phyloP scores from a whole-genome alignment of 2,113 vertebrate species.

The Carassius carassius region DNA sequence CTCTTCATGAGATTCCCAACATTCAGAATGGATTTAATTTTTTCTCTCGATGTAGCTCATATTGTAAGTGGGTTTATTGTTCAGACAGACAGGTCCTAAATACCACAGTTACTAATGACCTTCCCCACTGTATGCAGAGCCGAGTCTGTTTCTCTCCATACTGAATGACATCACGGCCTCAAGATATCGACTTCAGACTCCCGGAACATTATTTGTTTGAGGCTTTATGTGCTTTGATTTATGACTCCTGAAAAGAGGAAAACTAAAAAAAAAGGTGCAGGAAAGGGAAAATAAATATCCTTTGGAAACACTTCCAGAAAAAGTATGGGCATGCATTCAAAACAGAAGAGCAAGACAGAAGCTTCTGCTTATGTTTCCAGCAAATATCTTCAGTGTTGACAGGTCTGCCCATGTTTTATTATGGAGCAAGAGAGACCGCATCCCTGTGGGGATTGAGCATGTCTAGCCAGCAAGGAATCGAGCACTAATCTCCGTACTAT shows the following conservation, averaged over 20 bases:
- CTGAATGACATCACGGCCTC: conserved; percentile 57
- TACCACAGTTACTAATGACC: conserved; percentile 50
- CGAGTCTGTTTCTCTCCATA: conserved; percentile 37
- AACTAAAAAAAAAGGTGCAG: conserved; percentile 51
- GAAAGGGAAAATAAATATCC: conserved; percentile 61
- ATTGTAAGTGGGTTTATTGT: conserved; percentile 11
- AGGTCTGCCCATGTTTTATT: conserved; percentile 73
- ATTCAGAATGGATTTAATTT: conserved; percentile 64
- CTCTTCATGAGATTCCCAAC: conserved; percentile 63
- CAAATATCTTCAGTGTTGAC: conserved; percentile 68
- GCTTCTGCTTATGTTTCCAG: conserved; percentile 66
- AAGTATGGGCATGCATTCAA: conserved; percentile 59
- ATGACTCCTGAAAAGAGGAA: conserved; percentile 58
- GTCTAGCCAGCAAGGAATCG: conserved; percentile 64
- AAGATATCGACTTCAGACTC: conserved; percentile 33
- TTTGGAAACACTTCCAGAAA: conserved; percentile 65
- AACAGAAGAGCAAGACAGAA: conserved; percentile 51
- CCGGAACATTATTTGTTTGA: conserved; percentile 32
- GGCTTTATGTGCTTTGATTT: conserved; percentile 60
- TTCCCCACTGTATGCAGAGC: conserved; percentile 32
- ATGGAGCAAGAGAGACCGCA: conserved; percentile 59
- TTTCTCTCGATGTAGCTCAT: conserved; percentile 62
- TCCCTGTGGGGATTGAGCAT: conserved; percentile 57
- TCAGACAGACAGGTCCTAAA: conserved; percentile 66
- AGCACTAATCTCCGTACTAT: neutral